Percentiles rank a stretch among this genome's conserved stretches.
Conservation (phyloP, 1,140 invertebrate species). For the Drosophila repletoides region DNA sequence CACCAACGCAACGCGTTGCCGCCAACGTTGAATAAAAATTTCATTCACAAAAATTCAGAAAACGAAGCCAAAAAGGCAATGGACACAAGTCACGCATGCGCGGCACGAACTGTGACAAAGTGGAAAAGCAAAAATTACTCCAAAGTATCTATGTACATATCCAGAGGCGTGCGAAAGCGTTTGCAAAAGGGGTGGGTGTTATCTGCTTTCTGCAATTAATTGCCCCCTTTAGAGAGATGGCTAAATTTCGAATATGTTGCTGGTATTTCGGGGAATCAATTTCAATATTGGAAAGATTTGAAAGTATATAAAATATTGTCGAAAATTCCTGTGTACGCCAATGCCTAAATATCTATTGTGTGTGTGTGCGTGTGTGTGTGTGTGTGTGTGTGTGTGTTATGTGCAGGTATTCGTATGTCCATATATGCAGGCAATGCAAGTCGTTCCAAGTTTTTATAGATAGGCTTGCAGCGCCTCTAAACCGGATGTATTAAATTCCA, state of each 20-base stretch:
- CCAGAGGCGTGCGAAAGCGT: no score
- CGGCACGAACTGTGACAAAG: slow-evolving; percentile 31
- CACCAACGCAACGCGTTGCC: slow-evolving; percentile 53
- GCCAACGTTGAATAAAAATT: slow-evolving; percentile 75
- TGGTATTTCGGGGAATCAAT: no score
- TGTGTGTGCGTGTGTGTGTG: background rate
- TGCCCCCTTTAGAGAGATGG: no score
- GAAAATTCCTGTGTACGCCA: no score
- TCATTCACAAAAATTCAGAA: slow-evolving; percentile 77
- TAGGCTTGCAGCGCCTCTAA: slow-evolving; percentile 31
- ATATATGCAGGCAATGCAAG: no score
- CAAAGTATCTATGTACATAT: background rate
- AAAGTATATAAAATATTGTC: no score
- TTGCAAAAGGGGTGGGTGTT: no score
- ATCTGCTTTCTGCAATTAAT: no score
- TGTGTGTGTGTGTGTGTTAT: background rate
- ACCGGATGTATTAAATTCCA: slow-evolving; percentile 75
- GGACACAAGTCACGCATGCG: slow-evolving; percentile 79
- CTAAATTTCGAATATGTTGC: no score
- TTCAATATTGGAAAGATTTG: no score
- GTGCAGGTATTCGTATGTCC: background rate
- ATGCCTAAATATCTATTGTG: no score
- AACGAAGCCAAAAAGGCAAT: slow-evolving; percentile 69
- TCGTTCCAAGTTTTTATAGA: no score
- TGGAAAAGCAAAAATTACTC: slow-evolving; percentile 8